Evolutionary conservation across 2,113 vertebrate species (phyloP), one percentile per base, ranked within the genome.

Genomic region (Takifugu bimaculatus): DNA sequence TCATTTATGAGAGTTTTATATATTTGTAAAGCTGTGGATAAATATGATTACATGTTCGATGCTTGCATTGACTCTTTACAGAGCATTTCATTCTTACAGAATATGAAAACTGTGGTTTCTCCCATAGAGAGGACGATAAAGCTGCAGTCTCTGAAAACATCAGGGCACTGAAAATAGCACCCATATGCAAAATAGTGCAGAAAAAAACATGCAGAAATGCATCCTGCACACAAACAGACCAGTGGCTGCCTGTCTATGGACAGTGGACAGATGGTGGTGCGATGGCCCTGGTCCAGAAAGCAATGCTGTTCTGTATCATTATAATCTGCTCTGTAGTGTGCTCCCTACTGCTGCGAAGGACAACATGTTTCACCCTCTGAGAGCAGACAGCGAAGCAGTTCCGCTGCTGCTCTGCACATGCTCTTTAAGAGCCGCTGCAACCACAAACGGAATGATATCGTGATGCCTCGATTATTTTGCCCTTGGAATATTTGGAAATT

Each of bases 301-400:
- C 81, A 87, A 81, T 84, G 81, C 82, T 70, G 74, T 71, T 86
- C 75, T 82, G 82, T 78, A 85, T 91, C 85, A 87, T 89, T 83
- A 88, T 91, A 90, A 90, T 89, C 88, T 89, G 73, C 87, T 80
- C 87, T 56, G 63, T 81, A 77, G 85, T 76, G 55, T 83, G 81
- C 85, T 84, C 77, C 80, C 83, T 72, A 87, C 84, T 63, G 81
- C 79, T 75, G 82, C 64, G 80, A 83, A 72, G 88, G 88, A 85
- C 89, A 87, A 85, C 88, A 88, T 88, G 88, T 80, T 85, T 83
- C 79, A 72, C 84, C 85, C 65, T 79, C 81, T 69, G 85, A 82
- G 84, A 85, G 76, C 77, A 80, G 66, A 84, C 65, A 64, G 65
- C 78, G 68, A 63, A 86, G 76, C 81, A 71, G 68, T 60, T 71